These are phyloP conservation scores for Adineta ricciae DNA, from an alignment of 2,888 invertebrate genomes.

Conservation along the genomic window DNA sequence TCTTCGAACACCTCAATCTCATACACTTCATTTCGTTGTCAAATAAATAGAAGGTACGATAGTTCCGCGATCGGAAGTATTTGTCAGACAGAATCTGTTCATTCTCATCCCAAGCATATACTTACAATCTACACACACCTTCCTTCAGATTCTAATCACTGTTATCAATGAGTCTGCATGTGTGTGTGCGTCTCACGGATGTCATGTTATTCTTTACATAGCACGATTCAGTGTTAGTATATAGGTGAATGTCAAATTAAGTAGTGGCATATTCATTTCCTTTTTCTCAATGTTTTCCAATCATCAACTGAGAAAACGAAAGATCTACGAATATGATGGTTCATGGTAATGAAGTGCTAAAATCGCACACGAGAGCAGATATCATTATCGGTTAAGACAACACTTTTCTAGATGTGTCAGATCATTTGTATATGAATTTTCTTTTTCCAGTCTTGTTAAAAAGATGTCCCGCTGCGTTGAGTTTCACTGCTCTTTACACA, in stretches of 20 bases:
- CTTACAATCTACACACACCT: neutral
- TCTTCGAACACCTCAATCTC: neutral
- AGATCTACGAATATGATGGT: neutral
- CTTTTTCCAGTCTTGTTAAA: neutral
- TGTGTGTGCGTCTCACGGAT: neutral
- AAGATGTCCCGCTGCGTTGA: neutral
- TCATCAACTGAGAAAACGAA: neutral
- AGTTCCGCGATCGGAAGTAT: neutral
- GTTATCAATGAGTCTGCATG: neutral
- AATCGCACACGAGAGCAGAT: neutral
- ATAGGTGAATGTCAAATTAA: neutral
- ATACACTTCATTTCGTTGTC: conserved; percentile 13
- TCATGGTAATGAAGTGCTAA: neutral
- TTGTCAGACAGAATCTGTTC: conserved; percentile 1
- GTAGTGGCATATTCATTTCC: neutral
- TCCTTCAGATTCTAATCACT: neutral
- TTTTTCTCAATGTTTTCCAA: neutral
- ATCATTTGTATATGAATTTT: neutral
- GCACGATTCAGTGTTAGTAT: neutral
- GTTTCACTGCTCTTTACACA: conserved; percentile 13
- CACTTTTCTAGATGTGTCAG: neutral
- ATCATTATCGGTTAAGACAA: neutral
- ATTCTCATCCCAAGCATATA: neutral
- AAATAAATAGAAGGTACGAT: neutral
- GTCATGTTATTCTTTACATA: neutral